Evolutionary conservation across 2,888 invertebrate species (phyloP).

Genomic region (Machimus rusticus): DNA sequence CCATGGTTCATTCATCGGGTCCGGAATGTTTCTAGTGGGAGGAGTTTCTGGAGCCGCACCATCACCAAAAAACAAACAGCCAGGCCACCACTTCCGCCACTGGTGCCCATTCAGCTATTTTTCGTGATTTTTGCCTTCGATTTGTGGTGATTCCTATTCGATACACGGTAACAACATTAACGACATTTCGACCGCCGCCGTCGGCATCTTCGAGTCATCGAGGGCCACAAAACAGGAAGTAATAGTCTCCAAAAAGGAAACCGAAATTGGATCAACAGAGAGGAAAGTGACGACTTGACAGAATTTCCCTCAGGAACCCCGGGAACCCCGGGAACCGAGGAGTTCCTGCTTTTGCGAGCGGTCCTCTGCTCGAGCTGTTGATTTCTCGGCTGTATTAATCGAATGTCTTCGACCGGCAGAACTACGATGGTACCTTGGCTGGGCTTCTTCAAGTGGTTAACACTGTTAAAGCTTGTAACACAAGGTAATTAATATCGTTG

Average conservation of each 20-base stretch:
- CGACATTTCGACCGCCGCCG: slow-evolving; percentile 2
- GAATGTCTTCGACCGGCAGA: neutral
- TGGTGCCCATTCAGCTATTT: slow-evolving; percentile 38
- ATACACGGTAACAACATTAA: slow-evolving; percentile 19
- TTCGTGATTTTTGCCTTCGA: slow-evolving; percentile 22
- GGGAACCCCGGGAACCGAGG: neutral
- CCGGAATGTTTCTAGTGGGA: neutral
- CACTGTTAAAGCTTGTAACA: slow-evolving; percentile 40
- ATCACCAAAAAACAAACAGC: neutral
- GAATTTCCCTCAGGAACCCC: slow-evolving; percentile 20
- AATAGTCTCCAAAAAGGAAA: slow-evolving; percentile 40
- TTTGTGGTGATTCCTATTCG: slow-evolving; percentile 34
- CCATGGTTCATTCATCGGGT: neutral
- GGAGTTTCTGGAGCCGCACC: neutral
- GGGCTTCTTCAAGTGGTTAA: slow-evolving; percentile 40
- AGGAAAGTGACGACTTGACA: slow-evolving; percentile 17
- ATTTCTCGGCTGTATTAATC: slow-evolving; percentile 28
- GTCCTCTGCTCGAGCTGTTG: slow-evolving; percentile 4
- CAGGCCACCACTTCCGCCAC: neutral
- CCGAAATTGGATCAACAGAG: slow-evolving; percentile 41
- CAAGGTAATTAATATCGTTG: slow-evolving; percentile 41
- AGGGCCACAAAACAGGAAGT: slow-evolving; percentile 23
- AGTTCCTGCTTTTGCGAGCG: neutral
- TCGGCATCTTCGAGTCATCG: neutral
- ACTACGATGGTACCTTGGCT: slow-evolving; percentile 19